These are phyloP conservation scores for Chaetorhynchus papuensis DNA, from an alignment of 2,113 vertebrate species.

Conservation along the genomic window DNA sequence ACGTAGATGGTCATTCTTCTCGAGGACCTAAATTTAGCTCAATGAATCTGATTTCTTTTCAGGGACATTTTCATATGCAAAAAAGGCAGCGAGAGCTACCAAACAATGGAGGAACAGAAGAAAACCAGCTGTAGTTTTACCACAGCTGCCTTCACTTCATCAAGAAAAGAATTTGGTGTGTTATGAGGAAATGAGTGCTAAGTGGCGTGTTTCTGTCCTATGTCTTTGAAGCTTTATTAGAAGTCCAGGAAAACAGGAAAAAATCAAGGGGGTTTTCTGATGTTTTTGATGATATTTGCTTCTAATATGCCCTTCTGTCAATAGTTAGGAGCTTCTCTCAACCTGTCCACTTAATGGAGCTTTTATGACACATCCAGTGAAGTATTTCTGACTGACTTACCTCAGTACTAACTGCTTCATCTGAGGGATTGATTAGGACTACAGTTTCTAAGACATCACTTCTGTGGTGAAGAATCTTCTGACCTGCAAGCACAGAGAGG, in stretches of 20 bases:
- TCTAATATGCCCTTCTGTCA: neutral
- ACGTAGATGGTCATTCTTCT: neutral
- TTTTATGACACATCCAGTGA: neutral
- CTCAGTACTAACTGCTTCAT: conserved; percentile 95
- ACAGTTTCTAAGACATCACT: conserved; percentile 94
- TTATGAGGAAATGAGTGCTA: neutral
- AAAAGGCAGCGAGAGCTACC: neutral
- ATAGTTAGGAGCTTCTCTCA: neutral
- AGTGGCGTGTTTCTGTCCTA: neutral
- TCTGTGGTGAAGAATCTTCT: conserved; percentile 97
- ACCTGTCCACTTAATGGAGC: neutral
- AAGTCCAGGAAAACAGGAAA: neutral
- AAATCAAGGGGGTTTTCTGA: neutral
- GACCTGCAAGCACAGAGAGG: conserved; percentile 76
- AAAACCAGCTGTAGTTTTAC: neutral
- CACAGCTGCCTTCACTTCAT: neutral
- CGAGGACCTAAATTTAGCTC: neutral
- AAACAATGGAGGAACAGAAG: neutral
- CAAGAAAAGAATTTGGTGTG: neutral
- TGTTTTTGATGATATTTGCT: neutral
- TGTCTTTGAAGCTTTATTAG: neutral
- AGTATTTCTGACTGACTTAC: conserved; percentile 61
- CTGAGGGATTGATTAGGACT: conserved; percentile 95
- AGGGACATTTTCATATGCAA: neutral
- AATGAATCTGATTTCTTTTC: neutral